Evolutionary conservation across 2,888 invertebrate genomes (phyloP), one percentile per base, ranked within the genome.

Genomic region (Branchellion lobata): DNA sequence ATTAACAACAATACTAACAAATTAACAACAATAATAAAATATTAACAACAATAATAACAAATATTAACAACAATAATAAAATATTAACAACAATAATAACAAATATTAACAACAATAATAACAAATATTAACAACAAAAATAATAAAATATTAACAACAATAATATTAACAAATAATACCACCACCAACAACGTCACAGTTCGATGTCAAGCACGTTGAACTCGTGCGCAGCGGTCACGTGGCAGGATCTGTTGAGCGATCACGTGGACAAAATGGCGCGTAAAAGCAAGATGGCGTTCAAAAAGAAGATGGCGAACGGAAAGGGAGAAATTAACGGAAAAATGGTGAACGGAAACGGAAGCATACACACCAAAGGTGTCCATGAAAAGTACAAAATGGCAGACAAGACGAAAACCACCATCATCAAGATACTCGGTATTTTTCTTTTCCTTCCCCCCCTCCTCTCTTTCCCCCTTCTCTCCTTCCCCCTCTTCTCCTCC

Each of bases 211-310:
- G 81, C 31, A 79, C 80, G 0, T 51, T 82, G 51, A 83, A 83
- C 74, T 79, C 83, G 2, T 79, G 80, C 27, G 80, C 83, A 1
- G 82, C 82, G 5, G 82, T 83, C 29, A 83, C 83, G 0, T 83
- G 83, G 83, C 82, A 83, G 74, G 83, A 83, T 73, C 36, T 83
- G 47, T 40, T 83, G n/a, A 57, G 61, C n/a, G 61, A 57, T 18
- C 61, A 57, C 24, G 61, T 57, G 5, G 61, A 57, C 61, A 57
- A 57, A n/a, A 18, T 8, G 24, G 8, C n/a, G 3, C 5, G 3
- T 5, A 57, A 57, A n/a, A n/a, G 21, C 14, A 57, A 57, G 24
- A 57, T 57, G 21, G 24, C 24, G 61, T 3, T 57, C 8, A 57
- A 57, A n/a, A 57, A 57, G 61, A 57, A 57, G 24, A 57, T 3